Base-by-base conservation (phyloP, 2,888 invertebrate species). In the Lordiphosa andalusiaca region DNA sequence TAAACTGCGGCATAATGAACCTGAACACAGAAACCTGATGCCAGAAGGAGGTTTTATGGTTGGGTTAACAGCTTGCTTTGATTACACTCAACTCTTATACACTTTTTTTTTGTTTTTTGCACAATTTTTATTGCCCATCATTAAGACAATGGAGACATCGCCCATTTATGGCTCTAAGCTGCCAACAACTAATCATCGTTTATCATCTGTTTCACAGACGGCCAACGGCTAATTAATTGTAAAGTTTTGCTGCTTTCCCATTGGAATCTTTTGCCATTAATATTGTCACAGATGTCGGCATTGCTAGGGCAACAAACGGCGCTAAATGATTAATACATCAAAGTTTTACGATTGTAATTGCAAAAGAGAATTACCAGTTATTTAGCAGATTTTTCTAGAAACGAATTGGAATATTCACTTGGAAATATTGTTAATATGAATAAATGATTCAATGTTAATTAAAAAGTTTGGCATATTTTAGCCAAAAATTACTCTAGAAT, bases 281-380 rank as follows among this genome's bases (percentile, higher is more conserved):
- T 80, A 82, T 69, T 84, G 80, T 72, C 85, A 60, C 80, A 80
- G 80, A 78, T 80, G 80, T 78, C 85, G 72, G 69, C 57, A 62
- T 56, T 54, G 46, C 38, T 21, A 54, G 39, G 53, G 38, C 55
- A 64, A 51, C 58, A 53, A 46, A 30, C 30, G 30, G 37, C 40
- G 46, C 25, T 55, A 36, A 42, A 84, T 78, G 72, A 84, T 82
- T 82, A 77, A 82, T 84, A 72, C 48, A 72, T 64, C 48, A 58
- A 80, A 75, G 67, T 82, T 75, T 62, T 57, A 36, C 57, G 76
- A 57, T 71, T 68, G 54, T 23, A 72, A 80, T 41, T 57, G 52
- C 16, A 16, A 16, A 38, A 51, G 48, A 30, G 41, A 59, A 30
- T 16, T 16, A 10, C 21, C 5, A 49, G 41, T 40, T 46, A 40